Conservation (phyloP, 2,888 invertebrate genomes). For the Fragum whitleyi region DNA sequence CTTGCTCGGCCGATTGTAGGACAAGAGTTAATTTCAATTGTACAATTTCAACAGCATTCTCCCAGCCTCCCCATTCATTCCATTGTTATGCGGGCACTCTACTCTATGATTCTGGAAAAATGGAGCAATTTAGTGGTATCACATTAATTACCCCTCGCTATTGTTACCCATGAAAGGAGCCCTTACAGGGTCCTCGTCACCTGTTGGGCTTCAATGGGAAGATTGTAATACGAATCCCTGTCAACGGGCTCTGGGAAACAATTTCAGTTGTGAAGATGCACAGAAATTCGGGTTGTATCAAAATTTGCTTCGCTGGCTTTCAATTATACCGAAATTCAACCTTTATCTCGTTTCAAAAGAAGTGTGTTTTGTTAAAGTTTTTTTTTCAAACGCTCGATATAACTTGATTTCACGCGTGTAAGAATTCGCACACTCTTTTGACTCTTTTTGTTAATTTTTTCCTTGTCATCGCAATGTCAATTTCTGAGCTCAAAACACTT, state of each 20-base stretch:
- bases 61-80: conserved; percentile 22
- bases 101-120: conserved; percentile 56
- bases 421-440: not conserved
- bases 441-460: not conserved
- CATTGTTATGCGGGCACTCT: conserved; percentile 14
- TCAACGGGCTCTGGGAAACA: conserved; percentile 42
- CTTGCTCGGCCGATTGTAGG: not conserved
- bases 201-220: conserved; percentile 50
- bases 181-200: conserved; percentile 52
- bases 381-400: not conserved
- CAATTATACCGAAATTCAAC: conserved; percentile 34
- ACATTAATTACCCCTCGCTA: conserved; percentile 59
- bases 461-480: too few species aligned
- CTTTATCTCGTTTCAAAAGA: not conserved
- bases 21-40: conserved; percentile 5
- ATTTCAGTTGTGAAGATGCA: conserved; percentile 29
- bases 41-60: conserved; percentile 3
- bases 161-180: conserved; percentile 46
- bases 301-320: conserved; percentile 50
- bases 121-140: conserved; percentile 61
- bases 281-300: conserved; percentile 18
- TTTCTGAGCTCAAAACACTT: too few species aligned
- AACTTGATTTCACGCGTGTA: not conserved
- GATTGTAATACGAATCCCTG: conserved; percentile 43
- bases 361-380: not conserved